These are phyloP conservation scores for Metopia argyrocephala DNA, from an alignment of 2,888 invertebrate species.

Conservation along the genomic window DNA sequence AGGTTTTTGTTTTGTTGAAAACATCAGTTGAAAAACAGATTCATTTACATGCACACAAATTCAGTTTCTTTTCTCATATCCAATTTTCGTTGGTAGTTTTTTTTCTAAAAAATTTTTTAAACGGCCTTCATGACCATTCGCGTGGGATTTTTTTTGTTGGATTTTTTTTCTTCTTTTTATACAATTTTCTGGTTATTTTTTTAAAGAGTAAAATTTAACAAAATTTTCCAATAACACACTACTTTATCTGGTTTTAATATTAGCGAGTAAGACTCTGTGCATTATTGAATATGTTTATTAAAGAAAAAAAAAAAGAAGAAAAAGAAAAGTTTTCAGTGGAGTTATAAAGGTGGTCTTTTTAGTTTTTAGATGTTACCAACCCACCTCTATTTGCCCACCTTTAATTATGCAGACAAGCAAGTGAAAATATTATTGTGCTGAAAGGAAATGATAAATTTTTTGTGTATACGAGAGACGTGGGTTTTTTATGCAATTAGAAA, in stretches of 20 bases:
- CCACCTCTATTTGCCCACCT: slow-evolving; percentile 23
- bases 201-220: slow-evolving; percentile 5
- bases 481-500: background rate
- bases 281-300: too few species aligned
- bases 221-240: slow-evolving; percentile 9
- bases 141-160: slow-evolving; percentile 51
- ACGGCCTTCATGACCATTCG: slow-evolving; percentile 57
- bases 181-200: slow-evolving; percentile 1
- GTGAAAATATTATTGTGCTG: slow-evolving; percentile 15
- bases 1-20: background rate
- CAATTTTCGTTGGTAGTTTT: background rate
- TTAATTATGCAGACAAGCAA: slow-evolving; percentile 25
- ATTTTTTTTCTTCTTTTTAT: background rate
- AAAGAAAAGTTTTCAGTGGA: background rate
- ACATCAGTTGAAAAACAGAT: slow-evolving; percentile 25
- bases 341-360: background rate
- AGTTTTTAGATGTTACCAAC: background rate
- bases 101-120: background rate
- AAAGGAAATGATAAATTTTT: slow-evolving; percentile 23
- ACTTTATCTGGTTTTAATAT: background rate
- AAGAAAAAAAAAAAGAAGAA: too few species aligned
- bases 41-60: slow-evolving; percentile 39
- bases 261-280: background rate
- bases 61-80: background rate
- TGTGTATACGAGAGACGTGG: background rate